Base-by-base conservation (phyloP, 1,140 invertebrate species). In the Drosophila sechellia region DNA sequence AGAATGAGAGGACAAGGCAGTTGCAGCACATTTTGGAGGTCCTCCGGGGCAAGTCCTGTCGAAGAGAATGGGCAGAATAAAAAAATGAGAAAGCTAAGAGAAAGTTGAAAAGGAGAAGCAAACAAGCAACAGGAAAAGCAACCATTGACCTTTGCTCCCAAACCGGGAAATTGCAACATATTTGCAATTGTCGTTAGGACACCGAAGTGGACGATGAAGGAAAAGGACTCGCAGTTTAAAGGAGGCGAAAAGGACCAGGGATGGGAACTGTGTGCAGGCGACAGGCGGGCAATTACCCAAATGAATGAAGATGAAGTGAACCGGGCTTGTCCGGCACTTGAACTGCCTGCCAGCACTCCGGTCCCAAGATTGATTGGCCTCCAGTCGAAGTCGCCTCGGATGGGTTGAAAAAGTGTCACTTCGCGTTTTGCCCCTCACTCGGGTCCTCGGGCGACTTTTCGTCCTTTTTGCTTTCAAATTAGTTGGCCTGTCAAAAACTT, bases 261-360 rank as follows among this genome's bases (percentile, higher is more conserved):
- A 69, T 25, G 50, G 42, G 46, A 13, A 37, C 40, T 43, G 54
- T 49, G 61, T 52, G 49, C 25, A 39, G 37, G 37, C 37, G 65
- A 34, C 57, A 43, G 35, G 12, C 52, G 17, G 52, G 81, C 73
- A 77, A 85, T 85, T 84, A 81, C 48, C 78, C 53, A 86, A 81
- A 87, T 79, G 79, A 86, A 86, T 86, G 83, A 87, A 86, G 83
- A 87, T 87, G 79, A 87, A 86, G 83, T 81, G 57, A 69, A 42
- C 57, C 35, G 31, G 59, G 39, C n/a, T 53, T 72, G 56, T 48
- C 43, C 72, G 52, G 54, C 53, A 78, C 55, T 80, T 74, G 61
- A 72, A 70, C 64, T 83, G 79, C 57, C 52, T 77, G 78, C 64
- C 64, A 65, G 48, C 17, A 49, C 37, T 45, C 46, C 40, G 48